A percentile compares a stretch with the other conserved stretches of the same genome.
phyloP scores from a whole-genome alignment of 1,140 invertebrate genomes.

The Drosophila eugracilis region DNA sequence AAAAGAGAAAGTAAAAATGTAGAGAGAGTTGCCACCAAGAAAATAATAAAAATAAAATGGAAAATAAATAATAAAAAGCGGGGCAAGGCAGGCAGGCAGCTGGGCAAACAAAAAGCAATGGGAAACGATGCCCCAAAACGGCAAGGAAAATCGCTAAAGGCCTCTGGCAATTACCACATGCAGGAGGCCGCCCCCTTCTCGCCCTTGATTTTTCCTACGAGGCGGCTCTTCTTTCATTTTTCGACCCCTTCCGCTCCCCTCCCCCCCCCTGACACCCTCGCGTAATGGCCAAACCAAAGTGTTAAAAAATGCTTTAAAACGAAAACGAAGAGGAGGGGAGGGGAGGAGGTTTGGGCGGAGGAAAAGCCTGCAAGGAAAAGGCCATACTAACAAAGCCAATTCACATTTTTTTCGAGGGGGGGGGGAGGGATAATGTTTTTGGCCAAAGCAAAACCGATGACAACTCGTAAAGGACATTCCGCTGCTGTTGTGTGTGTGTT shows the following conservation, averaged over 20 bases:
- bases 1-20: constrained; percentile 15
- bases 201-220: neutral
- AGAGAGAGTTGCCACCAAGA: too few species aligned
- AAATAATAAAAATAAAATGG: constrained; percentile 4
- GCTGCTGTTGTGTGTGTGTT: neutral
- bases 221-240: too few species aligned
- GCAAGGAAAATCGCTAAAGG: constrained; percentile 12
- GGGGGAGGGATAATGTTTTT: constrained; percentile 48
- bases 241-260: too few species aligned
- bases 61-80: constrained; percentile 59
- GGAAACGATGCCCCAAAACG: constrained; percentile 10
- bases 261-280: neutral
- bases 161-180: constrained; percentile 49
- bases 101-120: constrained; percentile 51
- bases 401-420: too few species aligned
- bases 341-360: too few species aligned
- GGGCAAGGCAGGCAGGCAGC: constrained; percentile 43
- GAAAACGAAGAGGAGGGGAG: neutral
- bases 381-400: constrained; percentile 54
- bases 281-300: constrained; percentile 43
- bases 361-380: neutral
- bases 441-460: constrained; percentile 35
- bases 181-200: constrained; percentile 24
- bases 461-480: constrained; percentile 48
- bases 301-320: constrained; percentile 55